Base-by-base conservation (phyloP, 2,888 invertebrate species). In the Cylindroiulus punctatus region DNA sequence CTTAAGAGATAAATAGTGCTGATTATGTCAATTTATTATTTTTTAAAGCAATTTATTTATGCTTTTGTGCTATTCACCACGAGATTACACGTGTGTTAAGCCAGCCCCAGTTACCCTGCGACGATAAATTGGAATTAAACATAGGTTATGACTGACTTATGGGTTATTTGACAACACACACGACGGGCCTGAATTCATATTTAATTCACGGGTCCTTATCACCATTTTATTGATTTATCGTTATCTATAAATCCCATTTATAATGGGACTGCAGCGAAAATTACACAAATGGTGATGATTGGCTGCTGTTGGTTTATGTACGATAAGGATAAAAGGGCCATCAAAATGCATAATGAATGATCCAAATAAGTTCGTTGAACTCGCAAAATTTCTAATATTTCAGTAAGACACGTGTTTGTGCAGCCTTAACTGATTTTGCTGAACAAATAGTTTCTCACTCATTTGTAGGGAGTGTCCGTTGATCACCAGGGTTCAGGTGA, bases 1-100 rank as follows among this genome's bases (percentile, higher is more conserved):
- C 12, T 10, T 44, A 8, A 8, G 8, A 44, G 44, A 44, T 44
- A 44, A n/a, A 52, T n/a, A 52, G 52, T 7, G 12, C 52, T n/a
- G 19, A 19, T 52, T 52, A n/a, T n/a, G 52, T n/a, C 52, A 52
- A 52, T 52, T n/a, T 52, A 52, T 52, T 19, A n/a, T n/a, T 52
- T 52, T 47, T 17, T 17, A 52, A 52, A 52, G 12, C n/a, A 52
- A n/a, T n/a, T 52, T n/a, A 52, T n/a, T 52, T 52, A 52, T 52
- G 52, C 52, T 52, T 52, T 52, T 52, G 52, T 52, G 52, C 52
- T n/a, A 52, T 52, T 52, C n/a, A 52, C 52, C n/a, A 52, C 52
- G 5, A n/a, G 19, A n/a, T n/a, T 52, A 52, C n/a, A 12, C 52
- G 12, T 10, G 14, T 44, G 1, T 44, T 12, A 44, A 44, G 44